A percentile compares a stretch with the other conserved stretches of the same genome.
Evolutionary conservation across 2,888 invertebrate species (phyloP).

Genomic region (Elaeidobius kamerunicus): DNA sequence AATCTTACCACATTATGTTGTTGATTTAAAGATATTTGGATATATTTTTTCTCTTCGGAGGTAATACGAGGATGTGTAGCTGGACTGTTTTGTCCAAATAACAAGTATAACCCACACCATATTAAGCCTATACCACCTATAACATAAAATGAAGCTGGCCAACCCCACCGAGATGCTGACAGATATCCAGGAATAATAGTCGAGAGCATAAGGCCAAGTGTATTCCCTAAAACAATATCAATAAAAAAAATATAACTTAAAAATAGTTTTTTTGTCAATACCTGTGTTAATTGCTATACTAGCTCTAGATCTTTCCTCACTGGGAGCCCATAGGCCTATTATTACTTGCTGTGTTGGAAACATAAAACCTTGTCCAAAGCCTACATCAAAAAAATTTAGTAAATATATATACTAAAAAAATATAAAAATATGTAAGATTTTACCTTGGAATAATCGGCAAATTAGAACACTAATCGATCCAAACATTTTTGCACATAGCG

Average conservation of each 20-base stretch:
- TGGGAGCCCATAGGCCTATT: conserved; percentile 70
- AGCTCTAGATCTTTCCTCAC: conserved; percentile 64
- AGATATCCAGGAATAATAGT: conserved; percentile 71
- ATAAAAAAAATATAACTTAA: not conserved
- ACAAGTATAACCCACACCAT: conserved; percentile 58
- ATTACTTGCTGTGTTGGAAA: conserved; percentile 68
- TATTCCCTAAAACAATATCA: conserved; percentile 8
- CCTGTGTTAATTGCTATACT: conserved; percentile 64
- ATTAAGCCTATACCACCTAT: conserved; percentile 59
- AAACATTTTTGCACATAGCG: conserved; percentile 26
- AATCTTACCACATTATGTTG: conserved; percentile 12
- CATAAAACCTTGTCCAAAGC: conserved; percentile 61
- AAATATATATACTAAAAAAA: no score
- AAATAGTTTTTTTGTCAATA: no score
- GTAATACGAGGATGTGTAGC: conserved; percentile 58
- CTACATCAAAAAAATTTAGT: no score
- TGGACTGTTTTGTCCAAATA: conserved; percentile 64
- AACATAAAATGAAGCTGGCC: conserved; percentile 74
- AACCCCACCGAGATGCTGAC: conserved; percentile 62
- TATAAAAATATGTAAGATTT: no score
- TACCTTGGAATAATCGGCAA: conserved; percentile 46
- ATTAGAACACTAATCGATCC: conserved; percentile 34
- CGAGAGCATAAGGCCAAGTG: conserved; percentile 61
- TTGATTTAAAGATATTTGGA: conserved; percentile 41
- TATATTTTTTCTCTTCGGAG: conserved; percentile 60